Base-by-base conservation (phyloP, 1,140 invertebrate species). In the Bathynomus jamesi region DNA sequence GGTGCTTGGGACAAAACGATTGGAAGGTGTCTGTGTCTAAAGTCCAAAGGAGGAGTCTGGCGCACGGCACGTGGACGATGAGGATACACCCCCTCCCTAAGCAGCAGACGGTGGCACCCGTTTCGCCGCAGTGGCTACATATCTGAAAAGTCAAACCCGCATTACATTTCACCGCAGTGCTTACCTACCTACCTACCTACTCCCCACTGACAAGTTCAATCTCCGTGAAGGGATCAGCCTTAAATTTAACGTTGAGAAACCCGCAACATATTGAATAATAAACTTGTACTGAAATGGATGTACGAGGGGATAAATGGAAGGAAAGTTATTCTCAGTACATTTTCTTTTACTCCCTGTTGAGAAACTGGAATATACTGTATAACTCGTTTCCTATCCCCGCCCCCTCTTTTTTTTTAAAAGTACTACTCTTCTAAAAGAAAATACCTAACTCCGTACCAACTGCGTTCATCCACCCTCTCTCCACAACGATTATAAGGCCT, bases 1-100 rank as follows among this genome's bases (percentile, higher is more conserved):
- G 1, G 69, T 76, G 75, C 46, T 73, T 76, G 25, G 71, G 75
- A 64, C 75, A 76, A 40, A 73, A 69, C 8, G 75, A 76, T 67
- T 69, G 70, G 69, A 76, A 76, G 32, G 70, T 73, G 27, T 73
- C 13, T 24, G 29, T 65, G 31, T 76, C 75, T 11, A 76, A 8
- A 40, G 66, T 71, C 75, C 75, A 76, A 27, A 63, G 53, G 28
- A 71, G 32, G 3, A 69, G 72, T n/a, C 46, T 40, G 27, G 75
- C 75, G 60, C 75, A 76, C 13, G 75, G 71, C 21, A 73, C 66
- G 46, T 76, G 75, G 11, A 66, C 65, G 53, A 76, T 46, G 25
- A 40, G 28, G 3, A 63, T 30, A 28, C 75, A 76, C 5, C 75
- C 75, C 61, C 70, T 71, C 17, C 71, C 72, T 32, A 76, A 46